Conservation (phyloP, 2,113 vertebrate genomes). For the Ascaphus truei region DNA sequence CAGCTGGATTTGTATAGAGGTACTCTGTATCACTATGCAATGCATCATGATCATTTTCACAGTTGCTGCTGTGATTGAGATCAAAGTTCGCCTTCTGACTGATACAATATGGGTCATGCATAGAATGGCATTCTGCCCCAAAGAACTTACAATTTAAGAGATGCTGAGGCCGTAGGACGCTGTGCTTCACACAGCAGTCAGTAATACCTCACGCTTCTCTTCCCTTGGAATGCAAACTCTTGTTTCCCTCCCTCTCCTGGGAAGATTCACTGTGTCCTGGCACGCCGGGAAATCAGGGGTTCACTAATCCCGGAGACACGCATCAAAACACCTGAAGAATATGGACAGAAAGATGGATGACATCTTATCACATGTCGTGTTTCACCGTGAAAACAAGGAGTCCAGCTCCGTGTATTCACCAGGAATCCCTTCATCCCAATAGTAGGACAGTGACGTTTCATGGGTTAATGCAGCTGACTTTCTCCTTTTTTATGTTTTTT, state of each 20-base stretch:
- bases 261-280: conserved; percentile 10
- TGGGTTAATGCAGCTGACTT: neutral
- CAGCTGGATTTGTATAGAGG: no score
- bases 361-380: neutral
- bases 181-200: no score
- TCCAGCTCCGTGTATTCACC: neutral
- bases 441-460: neutral
- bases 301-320: conserved; percentile 26
- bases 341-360: conserved; percentile 1
- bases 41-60: no score
- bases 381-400: neutral
- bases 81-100: no score
- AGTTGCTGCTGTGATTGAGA: no score
- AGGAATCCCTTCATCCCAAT: neutral
- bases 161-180: no score
- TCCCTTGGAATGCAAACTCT: conserved; percentile 10
- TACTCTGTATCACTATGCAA: no score
- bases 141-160: no score
- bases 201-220: neutral
- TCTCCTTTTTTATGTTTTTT: no score
- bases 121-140: no score
- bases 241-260: neutral
- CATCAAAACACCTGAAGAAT: conserved; percentile 6
- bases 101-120: no score
- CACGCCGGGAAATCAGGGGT: conserved; percentile 25